These are phyloP conservation scores for Drosophila bunnanda DNA, from an alignment of 2,888 invertebrate genomes.

Conservation along the genomic window DNA sequence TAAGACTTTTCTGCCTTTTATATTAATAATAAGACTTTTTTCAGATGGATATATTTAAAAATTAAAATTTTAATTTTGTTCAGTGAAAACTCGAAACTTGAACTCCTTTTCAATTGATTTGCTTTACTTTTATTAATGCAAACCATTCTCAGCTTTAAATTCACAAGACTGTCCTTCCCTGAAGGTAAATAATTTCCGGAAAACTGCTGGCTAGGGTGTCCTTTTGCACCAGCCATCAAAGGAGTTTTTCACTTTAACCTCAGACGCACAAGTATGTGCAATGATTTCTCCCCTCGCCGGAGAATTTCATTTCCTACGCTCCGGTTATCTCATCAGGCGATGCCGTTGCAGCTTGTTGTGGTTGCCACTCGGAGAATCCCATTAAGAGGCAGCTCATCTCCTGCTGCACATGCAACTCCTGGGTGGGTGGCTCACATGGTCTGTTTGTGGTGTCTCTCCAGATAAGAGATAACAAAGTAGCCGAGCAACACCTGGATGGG, in stretches of 20 bases:
- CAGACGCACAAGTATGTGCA: slow-evolving; percentile 31
- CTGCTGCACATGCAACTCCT: slow-evolving; percentile 38
- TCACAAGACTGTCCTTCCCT: background rate
- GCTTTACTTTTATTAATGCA: background rate
- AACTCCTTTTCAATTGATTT: background rate
- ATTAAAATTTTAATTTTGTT: background rate
- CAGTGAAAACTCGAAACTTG: too few species aligned
- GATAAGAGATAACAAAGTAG: slow-evolving; percentile 69
- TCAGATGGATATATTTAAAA: background rate
- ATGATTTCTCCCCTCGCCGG: slow-evolving; percentile 22
- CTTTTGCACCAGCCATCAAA: slow-evolving; percentile 7
- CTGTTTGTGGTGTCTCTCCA: slow-evolving; percentile 23
- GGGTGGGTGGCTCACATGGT: slow-evolving; percentile 3
- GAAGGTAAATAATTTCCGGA: slow-evolving; percentile 27
- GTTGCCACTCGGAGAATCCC: slow-evolving; percentile 46
- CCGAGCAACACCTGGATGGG: slow-evolving; percentile 59
- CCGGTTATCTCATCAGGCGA: slow-evolving; percentile 30
- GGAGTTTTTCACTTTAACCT: slow-evolving; percentile 34
- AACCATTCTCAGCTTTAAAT: background rate
- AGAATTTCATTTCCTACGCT: slow-evolving; percentile 39
- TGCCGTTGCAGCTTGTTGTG: slow-evolving; percentile 29
- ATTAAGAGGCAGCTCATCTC: slow-evolving; percentile 47
- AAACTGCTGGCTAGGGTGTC: slow-evolving; percentile 2
- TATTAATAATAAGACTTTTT: too few species aligned
- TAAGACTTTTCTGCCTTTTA: background rate